Evolutionary conservation across 2,113 vertebrate species (phyloP).

Genomic region (Himantopus leucocephalus): DNA sequence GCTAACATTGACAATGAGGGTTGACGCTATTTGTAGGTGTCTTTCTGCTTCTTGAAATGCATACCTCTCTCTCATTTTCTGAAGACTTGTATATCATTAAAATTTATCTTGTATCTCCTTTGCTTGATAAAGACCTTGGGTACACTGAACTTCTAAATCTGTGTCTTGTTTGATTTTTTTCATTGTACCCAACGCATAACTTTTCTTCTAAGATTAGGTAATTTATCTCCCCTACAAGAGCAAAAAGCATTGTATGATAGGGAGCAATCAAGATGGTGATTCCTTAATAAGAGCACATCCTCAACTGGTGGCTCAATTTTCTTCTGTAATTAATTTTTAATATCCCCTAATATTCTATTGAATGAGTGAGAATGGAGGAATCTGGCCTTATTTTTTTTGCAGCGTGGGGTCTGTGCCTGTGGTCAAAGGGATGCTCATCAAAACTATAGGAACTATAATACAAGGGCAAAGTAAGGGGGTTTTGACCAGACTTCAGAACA

Average conservation of each 20-base stretch:
- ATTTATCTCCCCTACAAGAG: background rate
- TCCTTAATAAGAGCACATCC: background rate
- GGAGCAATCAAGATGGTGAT: background rate
- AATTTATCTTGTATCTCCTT: background rate
- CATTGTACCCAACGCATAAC: background rate
- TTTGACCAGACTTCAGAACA: background rate
- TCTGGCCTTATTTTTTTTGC: background rate
- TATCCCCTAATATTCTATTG: background rate
- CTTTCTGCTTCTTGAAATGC: background rate
- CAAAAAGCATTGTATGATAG: background rate
- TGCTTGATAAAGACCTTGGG: background rate
- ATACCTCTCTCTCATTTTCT: background rate
- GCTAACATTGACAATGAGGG: background rate
- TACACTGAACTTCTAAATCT: background rate
- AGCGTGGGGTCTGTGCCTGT: background rate
- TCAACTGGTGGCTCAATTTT: background rate
- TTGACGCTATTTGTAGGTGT: background rate
- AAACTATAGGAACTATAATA: background rate
- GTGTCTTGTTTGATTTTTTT: background rate
- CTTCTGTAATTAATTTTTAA: background rate
- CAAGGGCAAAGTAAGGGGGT: accelerated
- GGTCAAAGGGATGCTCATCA: background rate
- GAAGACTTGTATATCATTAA: background rate
- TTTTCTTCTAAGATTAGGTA: background rate
- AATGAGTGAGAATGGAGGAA: background rate